These are phyloP conservation scores for Chrysomallon squamiferum DNA, from an alignment of 1,140 invertebrate species.

Conservation along the genomic window DNA sequence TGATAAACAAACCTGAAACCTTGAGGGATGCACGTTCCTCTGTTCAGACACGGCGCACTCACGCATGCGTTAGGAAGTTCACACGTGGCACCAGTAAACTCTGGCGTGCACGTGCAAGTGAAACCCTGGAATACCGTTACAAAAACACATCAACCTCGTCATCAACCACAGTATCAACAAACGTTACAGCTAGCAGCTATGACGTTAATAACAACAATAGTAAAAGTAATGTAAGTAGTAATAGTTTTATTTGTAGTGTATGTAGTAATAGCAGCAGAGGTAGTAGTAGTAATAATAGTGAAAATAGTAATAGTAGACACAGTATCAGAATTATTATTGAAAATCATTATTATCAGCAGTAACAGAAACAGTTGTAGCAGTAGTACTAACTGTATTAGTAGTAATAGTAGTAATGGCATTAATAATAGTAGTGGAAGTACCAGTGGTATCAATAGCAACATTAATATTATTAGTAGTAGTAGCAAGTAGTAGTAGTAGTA, in stretches of 20 bases:
- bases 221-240: background rate
- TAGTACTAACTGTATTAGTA: no score
- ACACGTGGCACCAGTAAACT: constrained; percentile 1
- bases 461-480: no score
- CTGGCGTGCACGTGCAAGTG: background rate
- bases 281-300: background rate
- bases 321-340: no score
- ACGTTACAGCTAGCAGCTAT: background rate
- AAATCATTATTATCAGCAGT: no score
- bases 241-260: background rate
- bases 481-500: no score
- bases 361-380: no score
- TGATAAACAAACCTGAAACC: constrained; percentile 18
- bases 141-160: background rate
- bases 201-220: background rate
- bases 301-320: no score
- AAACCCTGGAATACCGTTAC: background rate
- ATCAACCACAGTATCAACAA: background rate
- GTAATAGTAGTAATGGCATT: no score
- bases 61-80: constrained; percentile 59
- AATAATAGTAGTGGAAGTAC: no score
- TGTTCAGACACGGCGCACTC: constrained; percentile 16
- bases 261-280: background rate
- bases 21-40: constrained; percentile 12
- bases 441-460: no score